phyloP scores from a whole-genome alignment of 2,113 vertebrate genomes.

The Parus major region DNA sequence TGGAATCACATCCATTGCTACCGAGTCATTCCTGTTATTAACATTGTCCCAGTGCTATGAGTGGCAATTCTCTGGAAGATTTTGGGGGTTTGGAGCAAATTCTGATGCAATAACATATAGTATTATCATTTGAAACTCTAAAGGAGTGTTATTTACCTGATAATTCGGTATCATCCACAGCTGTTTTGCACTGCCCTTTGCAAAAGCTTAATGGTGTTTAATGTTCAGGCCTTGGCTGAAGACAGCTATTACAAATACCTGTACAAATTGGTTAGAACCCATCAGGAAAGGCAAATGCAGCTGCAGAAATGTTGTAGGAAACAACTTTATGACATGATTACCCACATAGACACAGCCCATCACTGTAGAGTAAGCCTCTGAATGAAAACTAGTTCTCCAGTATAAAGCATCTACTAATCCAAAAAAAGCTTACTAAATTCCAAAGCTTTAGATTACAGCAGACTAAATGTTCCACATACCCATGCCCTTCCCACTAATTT shows the following conservation, averaged over 20 bases:
- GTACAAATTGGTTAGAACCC: not conserved
- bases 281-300: not conserved
- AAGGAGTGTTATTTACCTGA: not conserved
- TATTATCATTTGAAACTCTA: not conserved
- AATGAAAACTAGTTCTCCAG: not conserved
- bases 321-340: not conserved
- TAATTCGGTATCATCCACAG: not conserved
- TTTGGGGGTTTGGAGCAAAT: not conserved
- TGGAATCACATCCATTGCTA: not conserved
- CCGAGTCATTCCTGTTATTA: fast-evolving
- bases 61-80: not conserved
- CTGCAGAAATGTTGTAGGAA: not conserved
- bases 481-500: not conserved
- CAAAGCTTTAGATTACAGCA: not conserved
- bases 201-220: not conserved
- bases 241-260: not conserved
- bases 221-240: not conserved
- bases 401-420: not conserved
- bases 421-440: not conserved
- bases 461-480: not conserved
- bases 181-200: not conserved
- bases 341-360: not conserved
- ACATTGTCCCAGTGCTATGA: not conserved
- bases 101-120: not conserved
- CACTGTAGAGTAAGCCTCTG: not conserved